Evolutionary conservation across 2,113 vertebrate species (phyloP).

Genomic region (Spea bombifrons): DNA sequence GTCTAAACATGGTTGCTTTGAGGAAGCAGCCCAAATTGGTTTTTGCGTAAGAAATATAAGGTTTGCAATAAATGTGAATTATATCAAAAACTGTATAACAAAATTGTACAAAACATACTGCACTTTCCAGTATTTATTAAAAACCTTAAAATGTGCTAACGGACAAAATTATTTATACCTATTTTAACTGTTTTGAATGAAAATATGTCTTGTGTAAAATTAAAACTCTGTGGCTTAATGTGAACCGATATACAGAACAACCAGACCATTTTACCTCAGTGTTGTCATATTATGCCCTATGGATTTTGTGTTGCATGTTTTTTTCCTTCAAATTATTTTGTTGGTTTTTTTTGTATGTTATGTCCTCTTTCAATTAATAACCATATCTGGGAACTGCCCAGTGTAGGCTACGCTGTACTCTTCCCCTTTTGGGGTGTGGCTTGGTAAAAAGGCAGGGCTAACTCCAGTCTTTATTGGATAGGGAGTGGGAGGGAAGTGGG

Average conservation of each 20-base stretch:
- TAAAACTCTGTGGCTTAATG: constrained; percentile 54
- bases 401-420: too few species aligned
- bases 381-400: too few species aligned
- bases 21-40: constrained; percentile 52
- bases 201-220: constrained; percentile 46
- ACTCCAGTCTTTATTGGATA: too few species aligned
- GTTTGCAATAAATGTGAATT: constrained; percentile 57
- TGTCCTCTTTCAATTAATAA: too few species aligned
- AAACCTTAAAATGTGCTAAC: constrained; percentile 47
- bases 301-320: constrained; percentile 42
- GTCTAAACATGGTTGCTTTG: constrained; percentile 51
- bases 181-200: constrained; percentile 73
- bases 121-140: constrained; percentile 51
- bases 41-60: constrained; percentile 52
- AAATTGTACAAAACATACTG: constrained; percentile 56
- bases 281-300: constrained; percentile 48
- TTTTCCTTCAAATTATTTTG: constrained; percentile 14
- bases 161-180: constrained; percentile 56
- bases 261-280: constrained; percentile 46
- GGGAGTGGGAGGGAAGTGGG: too few species aligned
- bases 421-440: too few species aligned
- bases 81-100: constrained; percentile 15
- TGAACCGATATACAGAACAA: constrained; percentile 23
- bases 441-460: too few species aligned
- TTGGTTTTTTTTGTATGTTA: not conserved